Evolutionary conservation across 2,888 invertebrate species (phyloP), one percentile per base, ranked within the genome.

Genomic region (Agrotis puta): DNA sequence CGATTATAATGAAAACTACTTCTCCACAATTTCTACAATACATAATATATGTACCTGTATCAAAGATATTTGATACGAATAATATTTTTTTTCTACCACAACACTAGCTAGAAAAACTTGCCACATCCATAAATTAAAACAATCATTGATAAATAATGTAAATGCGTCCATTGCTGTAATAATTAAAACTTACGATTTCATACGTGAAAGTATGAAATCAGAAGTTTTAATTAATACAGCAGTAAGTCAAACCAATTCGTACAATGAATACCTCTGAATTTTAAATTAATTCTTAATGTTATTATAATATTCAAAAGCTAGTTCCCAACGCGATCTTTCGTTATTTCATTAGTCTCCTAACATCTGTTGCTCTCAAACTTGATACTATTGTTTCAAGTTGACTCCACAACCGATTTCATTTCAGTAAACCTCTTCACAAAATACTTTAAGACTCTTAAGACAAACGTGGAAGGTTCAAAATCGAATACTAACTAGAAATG

Each of bases 281-380:
- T 48, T 48, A 14, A 14, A 51, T 14, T 33, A 22, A 50, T 47
- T 33, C 27, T 27, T 24, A 65, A 39, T 39, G 33, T 59, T 45
- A 66, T 76, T 62, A 63, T 56, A 79, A 63, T 56, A 79, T 77
- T 77, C 68, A 64, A 71, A 67, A 47, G 56, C 43, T 70, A 64
- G 62, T 72, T 74, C 27, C 9, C 43, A 74, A 73, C 64, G 43
- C 67, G 58, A 80, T 77, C 73, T 79, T 83, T 87, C 85, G 86
- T 89, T 88, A 90, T 92, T 93, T 92, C 90, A 92, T 93, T 92
- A 92, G 79, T 86, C 88, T 88, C 88, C 84, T 87, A 91, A 88
- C 93, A 93, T 93, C 93, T 93, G 92, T 91, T 93, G 90, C 92
- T 91, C 87, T 88, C 87, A 91, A 92, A 93, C 91, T 92, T 90